Conservation (phyloP, 2,888 invertebrate genomes). For the Endomychus coccineus region DNA sequence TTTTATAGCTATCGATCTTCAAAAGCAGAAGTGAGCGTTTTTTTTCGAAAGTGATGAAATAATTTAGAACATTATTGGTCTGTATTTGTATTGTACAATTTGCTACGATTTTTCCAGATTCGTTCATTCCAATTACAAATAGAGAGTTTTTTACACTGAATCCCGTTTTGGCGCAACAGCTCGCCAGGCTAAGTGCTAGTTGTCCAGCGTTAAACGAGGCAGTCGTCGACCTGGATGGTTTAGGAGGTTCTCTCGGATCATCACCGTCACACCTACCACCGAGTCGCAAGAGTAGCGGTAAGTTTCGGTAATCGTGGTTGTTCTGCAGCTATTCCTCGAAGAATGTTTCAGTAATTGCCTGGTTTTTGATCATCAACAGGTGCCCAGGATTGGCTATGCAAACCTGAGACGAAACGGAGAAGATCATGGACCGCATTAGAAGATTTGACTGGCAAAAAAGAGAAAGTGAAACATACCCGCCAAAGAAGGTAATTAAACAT, state of each 20-base stretch:
- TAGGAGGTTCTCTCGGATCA: constrained; percentile 43
- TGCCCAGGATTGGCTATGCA: constrained; percentile 42
- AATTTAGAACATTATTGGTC: too few relatives aligned
- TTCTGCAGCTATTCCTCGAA: background rate
- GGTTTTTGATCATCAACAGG: constrained; percentile 23
- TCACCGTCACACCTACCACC: constrained; percentile 47
- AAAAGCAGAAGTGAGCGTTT: too few relatives aligned
- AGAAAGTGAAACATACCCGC: constrained; percentile 46
- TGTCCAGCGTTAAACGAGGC: constrained; percentile 63
- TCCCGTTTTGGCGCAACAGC: constrained; percentile 40
- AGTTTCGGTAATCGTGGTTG: constrained; percentile 26
- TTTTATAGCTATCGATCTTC: too few relatives aligned
- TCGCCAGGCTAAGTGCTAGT: constrained; percentile 60
- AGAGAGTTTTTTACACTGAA: constrained; percentile 39
- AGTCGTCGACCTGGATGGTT: constrained; percentile 40
- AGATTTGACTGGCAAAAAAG: constrained; percentile 53
- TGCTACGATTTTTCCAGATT: constrained; percentile 23
- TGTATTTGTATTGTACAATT: too few relatives aligned
- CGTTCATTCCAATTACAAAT: constrained; percentile 28
- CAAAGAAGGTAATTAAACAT: constrained; percentile 48
- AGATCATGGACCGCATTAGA: constrained; percentile 87
- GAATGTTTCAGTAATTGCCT: background rate
- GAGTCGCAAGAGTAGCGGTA: constrained; percentile 56
- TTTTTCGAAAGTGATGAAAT: too few relatives aligned
- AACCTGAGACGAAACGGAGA: constrained; percentile 50